Base-by-base conservation (phyloP, 2,888 invertebrate species). In the Falcaria lacertinaria region DNA sequence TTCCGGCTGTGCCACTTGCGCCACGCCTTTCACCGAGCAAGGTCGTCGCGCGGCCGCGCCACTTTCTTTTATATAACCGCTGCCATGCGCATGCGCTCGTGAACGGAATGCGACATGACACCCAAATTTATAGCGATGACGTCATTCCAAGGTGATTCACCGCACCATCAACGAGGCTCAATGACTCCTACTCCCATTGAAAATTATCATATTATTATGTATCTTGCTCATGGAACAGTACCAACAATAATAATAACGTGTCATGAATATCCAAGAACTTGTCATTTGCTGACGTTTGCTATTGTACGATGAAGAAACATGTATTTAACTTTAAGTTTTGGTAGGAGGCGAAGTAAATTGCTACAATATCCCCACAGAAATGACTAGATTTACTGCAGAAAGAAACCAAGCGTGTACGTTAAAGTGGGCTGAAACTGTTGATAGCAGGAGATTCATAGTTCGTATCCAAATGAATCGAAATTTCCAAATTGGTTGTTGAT, bases 31-130 rank as follows among this genome's bases (percentile, higher is more conserved):
- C 87, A 87, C 87, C 86, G 75, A 68, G 73, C 77, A 86, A 89
- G 88, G 88, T 88, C 88, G 88, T 66, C 57, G 60, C 79, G 80
- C 80, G 86, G 79, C 85, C 86, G 82, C 74, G 82, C 85, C 79
- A 88, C 89, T 89, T 89, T 89, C 88, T 86, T 88, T 85, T 83
- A 86, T 83, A 83, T 82, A 85, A 81, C 83, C 73, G 70, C 66
- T 39, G 49, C 45, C 48, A 57, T 61, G 65, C 57, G 63, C 58
- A 54, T 61, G 67, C 72, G 72, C 64, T 53, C 44, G 52, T 56
- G 50, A 52, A 60, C 67, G 83, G 87, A 82, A 84, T 85, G 81
- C 69, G 82, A 80, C 80, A 82, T 80, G 82, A 80, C 80, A 82
- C 80, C 84, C 87, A 72, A 87, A 86, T 82, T 79, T 79, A 80